Percentiles rank a stretch among this genome's conserved stretches.
These are phyloP conservation scores for Muscidifurax raptorellus DNA, from an alignment of 1,140 invertebrate genomes.

Conservation along the genomic window DNA sequence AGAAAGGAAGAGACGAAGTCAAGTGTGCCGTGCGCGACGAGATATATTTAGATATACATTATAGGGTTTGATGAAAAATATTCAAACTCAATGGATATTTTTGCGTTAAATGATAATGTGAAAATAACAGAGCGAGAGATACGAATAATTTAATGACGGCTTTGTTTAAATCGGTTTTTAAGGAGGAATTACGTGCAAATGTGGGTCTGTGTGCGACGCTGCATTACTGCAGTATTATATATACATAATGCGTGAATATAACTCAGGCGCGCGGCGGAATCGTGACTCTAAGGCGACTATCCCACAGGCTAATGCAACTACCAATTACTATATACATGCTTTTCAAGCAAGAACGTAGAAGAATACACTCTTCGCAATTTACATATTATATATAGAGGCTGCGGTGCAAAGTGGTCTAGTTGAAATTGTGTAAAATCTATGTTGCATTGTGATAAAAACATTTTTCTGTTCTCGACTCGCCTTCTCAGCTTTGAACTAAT, in stretches of 20 bases:
- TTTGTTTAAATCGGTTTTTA: not conserved
- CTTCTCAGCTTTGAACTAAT: not conserved
- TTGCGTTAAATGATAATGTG: not conserved
- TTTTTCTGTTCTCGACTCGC: no score
- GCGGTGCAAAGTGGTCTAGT: not conserved
- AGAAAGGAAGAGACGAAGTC: not conserved
- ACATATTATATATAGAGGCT: not conserved
- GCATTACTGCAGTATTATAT: no score
- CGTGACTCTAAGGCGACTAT: not conserved
- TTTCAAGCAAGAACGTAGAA: not conserved
- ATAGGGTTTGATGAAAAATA: not conserved
- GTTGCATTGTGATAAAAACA: no score
- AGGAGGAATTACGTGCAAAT: not conserved
- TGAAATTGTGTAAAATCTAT: not conserved
- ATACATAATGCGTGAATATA: conserved; percentile 7
- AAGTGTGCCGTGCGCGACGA: not conserved
- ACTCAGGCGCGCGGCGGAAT: not conserved
- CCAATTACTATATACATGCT: not conserved
- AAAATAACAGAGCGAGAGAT: not conserved
- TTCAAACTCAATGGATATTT: no score
- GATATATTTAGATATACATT: not conserved
- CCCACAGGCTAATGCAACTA: not conserved
- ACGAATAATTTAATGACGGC: not conserved
- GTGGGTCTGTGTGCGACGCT: not conserved
- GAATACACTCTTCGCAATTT: not conserved